These are phyloP conservation scores for Lagorchestes hirsutus DNA, from an alignment of 2,797 vertebrate genomes.

Conservation along the genomic window DNA sequence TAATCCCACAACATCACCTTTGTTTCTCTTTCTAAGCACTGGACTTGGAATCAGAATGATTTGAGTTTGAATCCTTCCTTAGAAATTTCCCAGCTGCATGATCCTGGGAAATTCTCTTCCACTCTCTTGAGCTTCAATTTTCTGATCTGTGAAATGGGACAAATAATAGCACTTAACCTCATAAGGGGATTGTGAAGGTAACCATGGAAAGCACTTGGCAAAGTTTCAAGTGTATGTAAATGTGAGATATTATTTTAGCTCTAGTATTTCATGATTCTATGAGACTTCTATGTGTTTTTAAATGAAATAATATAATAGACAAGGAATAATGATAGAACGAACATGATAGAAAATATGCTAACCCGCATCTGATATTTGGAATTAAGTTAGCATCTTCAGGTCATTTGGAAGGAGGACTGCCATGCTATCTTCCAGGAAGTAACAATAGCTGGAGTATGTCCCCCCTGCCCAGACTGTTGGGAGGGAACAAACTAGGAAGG, in stretches of 20 bases:
- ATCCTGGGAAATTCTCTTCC: background rate
- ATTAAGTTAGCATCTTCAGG: background rate
- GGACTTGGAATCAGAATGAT: background rate
- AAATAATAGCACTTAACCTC: background rate
- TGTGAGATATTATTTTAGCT: background rate
- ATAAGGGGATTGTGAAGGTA: background rate
- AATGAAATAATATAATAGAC: background rate
- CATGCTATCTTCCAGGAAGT: background rate
- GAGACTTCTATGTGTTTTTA: background rate
- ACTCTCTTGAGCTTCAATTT: background rate
- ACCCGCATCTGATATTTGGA: background rate
- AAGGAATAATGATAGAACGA: background rate
- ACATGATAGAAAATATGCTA: background rate
- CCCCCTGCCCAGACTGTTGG: background rate
- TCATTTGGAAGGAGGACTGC: background rate
- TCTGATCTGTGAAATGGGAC: background rate
- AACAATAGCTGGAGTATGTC: background rate
- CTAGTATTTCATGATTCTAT: background rate
- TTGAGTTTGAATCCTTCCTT: background rate
- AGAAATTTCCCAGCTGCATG: background rate
- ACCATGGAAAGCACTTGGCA: background rate
- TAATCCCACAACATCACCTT: background rate
- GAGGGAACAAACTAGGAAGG: background rate
- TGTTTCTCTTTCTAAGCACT: background rate
- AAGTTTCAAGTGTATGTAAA: background rate